phyloP scores from a whole-genome alignment of 64 coral and sea anemone species.

The Montipora sp. region DNA sequence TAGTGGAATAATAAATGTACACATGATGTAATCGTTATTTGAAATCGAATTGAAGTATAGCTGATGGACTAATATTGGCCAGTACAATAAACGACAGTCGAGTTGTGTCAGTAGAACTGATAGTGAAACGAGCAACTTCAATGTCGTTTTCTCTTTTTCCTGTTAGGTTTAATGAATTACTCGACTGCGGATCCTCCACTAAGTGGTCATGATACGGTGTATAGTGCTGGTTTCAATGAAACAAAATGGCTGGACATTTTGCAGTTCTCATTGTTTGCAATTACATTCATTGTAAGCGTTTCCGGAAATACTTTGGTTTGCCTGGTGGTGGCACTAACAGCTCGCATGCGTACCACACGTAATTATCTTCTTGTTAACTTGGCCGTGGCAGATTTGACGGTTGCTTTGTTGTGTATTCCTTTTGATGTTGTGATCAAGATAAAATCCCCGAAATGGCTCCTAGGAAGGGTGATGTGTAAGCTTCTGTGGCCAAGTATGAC shows the following conservation, averaged over 20 bases:
- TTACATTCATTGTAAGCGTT: slow-evolving; percentile 49
- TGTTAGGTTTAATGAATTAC: not conserved
- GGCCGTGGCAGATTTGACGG: slow-evolving; percentile 77
- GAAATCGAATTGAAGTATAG: no score
- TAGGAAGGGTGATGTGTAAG: slow-evolving; percentile 58
- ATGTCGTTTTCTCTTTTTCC: no score
- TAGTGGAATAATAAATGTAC: no score
- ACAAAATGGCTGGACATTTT: slow-evolving; percentile 35
- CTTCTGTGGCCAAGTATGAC: slow-evolving; percentile 74
- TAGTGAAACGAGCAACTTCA: no score
- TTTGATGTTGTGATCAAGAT: slow-evolving; percentile 63
- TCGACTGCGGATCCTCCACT: not conserved
- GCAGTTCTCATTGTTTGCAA: slow-evolving; percentile 36
- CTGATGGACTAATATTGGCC: no score
- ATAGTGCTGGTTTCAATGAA: not conserved
- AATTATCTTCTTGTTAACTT: slow-evolving; percentile 89
- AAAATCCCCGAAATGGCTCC: slow-evolving; percentile 15
- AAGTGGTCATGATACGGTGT: not conserved
- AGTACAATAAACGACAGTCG: no score
- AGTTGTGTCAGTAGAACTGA: no score
- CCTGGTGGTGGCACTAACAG: slow-evolving; percentile 58
- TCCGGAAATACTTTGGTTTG: slow-evolving; percentile 72
- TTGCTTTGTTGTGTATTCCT: slow-evolving; percentile 68
- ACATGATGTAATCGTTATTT: no score
- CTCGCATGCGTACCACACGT: slow-evolving; percentile 79